A percentile compares a stretch with the other conserved stretches of the same genome.
These are phyloP conservation scores for Ascidia mentula DNA, from an alignment of 23 tunicate species.

Conservation along the genomic window DNA sequence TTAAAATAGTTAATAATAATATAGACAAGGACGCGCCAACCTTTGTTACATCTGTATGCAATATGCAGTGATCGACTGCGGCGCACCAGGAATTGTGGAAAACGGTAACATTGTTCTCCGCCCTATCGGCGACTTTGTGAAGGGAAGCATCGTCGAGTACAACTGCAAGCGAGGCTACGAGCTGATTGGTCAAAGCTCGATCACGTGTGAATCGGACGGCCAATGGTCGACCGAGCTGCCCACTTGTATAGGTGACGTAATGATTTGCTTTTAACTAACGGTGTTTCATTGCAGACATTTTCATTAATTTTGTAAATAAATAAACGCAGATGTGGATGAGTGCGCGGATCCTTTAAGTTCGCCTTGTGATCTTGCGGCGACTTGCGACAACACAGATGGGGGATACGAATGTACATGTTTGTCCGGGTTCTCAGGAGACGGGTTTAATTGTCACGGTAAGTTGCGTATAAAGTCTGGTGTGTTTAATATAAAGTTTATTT, in stretches of 20 bases:
- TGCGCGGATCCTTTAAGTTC: conserved; percentile 43
- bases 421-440: conserved; percentile 20
- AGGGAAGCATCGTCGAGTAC: conserved; percentile 1
- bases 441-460: conserved; percentile 26
- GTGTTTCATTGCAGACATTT: neutral
- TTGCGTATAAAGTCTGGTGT: too few relatives aligned
- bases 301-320: too few relatives aligned
- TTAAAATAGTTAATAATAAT: neutral
- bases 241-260: conserved; percentile 20
- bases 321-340: conserved; percentile 45
- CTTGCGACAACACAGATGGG: conserved; percentile 61
- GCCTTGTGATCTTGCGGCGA: conserved; percentile 53
- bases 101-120: neutral
- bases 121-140: neutral
- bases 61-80: conserved; percentile 26
- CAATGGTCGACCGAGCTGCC: conserved; percentile 12
- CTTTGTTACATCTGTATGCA: too few relatives aligned
- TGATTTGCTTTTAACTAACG: neutral
- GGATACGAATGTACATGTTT: conserved; percentile 37
- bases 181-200: conserved; percentile 12
- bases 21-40: neutral
- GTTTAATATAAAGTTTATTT: too few relatives aligned
- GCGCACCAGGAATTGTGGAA: neutral
- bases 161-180: conserved; percentile 12
- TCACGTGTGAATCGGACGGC: conserved; percentile 4